A percentile compares a stretch with the other conserved stretches of the same genome.
Conservation (phyloP, 2,113 vertebrate genomes). For the Protomyctophum bolini region DNA sequence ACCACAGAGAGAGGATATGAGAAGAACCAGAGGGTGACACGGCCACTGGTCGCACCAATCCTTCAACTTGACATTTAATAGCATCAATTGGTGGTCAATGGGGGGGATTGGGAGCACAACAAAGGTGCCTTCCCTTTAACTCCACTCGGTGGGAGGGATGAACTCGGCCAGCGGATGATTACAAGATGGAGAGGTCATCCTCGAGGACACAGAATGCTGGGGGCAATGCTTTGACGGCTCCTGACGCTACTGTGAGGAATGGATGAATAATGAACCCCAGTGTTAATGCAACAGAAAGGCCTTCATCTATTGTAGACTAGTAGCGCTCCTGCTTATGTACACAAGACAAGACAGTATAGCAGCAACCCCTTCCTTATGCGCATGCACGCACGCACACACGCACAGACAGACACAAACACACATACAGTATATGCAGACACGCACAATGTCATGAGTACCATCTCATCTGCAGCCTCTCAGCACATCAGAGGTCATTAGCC, state of each 20-base stretch:
- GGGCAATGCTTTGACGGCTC: neutral
- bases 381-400: neutral
- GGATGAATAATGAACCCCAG: neutral
- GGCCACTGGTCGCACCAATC: conserved; percentile 28
- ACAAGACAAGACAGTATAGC: no score
- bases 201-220: neutral
- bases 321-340: neutral
- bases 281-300: neutral
- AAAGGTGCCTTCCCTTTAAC: conserved; percentile 45
- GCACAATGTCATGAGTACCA: neutral
- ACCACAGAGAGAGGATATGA: conserved; percentile 34
- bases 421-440: neutral
- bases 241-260: neutral
- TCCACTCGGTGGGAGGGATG: conserved; percentile 32
- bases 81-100: conserved; percentile 54
- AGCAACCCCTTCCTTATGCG: no score
- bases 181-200: conserved; percentile 6
- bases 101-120: conserved; percentile 40
- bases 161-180: conserved; percentile 20
- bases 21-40: conserved; percentile 46
- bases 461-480: neutral
- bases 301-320: neutral
- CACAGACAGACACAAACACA: conserved; percentile 9
- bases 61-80: conserved; percentile 56
- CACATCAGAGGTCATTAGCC: neutral